These are phyloP conservation scores for Upupa epops DNA, from an alignment of 2,113 vertebrate genomes.

Conservation along the genomic window DNA sequence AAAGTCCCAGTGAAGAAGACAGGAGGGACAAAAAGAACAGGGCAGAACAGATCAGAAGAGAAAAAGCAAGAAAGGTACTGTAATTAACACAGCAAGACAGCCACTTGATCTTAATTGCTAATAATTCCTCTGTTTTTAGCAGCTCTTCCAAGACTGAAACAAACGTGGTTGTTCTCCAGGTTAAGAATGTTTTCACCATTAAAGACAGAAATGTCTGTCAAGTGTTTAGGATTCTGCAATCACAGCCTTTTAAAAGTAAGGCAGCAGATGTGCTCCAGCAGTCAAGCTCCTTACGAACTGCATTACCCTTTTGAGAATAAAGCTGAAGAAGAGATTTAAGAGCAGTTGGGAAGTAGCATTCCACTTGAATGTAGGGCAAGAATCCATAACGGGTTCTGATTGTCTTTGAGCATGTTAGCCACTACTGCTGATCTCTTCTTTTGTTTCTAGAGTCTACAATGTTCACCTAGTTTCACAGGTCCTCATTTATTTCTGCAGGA, in stretches of 20 bases:
- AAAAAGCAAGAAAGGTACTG: neutral
- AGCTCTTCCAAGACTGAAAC: neutral
- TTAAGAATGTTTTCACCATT: neutral
- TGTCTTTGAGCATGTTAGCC: neutral
- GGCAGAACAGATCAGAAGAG: neutral
- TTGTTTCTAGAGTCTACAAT: neutral
- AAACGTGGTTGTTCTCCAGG: neutral
- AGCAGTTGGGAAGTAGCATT: neutral
- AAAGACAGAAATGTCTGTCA: neutral
- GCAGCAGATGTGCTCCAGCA: conserved; percentile 18
- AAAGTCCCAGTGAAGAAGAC: neutral
- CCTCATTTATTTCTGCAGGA: neutral
- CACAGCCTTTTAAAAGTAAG: conserved; percentile 4
- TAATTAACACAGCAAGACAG: neutral
- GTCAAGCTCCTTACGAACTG: neutral
- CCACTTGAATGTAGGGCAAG: conserved; percentile 34
- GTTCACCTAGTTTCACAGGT: neutral
- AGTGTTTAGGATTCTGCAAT: neutral
- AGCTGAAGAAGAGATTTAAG: neutral
- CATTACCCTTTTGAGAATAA: neutral
- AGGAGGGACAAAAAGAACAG: neutral
- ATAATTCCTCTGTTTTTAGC: neutral
- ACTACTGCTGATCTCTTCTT: neutral
- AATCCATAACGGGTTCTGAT: neutral
- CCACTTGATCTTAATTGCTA: neutral